Evolutionary conservation across 2,113 vertebrate genomes (phyloP).

Genomic region (Leptodactylus fuscus): DNA sequence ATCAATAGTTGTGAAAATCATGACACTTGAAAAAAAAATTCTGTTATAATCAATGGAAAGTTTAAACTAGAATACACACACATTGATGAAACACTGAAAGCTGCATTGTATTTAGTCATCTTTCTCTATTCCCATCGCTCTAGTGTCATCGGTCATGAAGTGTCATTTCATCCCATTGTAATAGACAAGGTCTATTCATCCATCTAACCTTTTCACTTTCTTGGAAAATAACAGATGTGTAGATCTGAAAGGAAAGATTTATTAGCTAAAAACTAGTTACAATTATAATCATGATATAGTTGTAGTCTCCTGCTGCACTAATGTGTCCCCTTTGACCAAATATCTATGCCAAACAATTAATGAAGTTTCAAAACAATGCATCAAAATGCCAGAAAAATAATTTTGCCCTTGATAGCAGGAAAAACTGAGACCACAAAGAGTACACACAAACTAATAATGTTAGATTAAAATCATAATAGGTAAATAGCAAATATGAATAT

Average conservation of each 20-base stretch:
- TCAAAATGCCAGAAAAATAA: conserved; percentile 40
- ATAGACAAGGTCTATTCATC: conserved; percentile 57
- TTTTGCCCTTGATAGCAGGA: conserved; percentile 11
- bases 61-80: conserved; percentile 32
- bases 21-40: conserved; percentile 27
- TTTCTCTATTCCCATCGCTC: conserved; percentile 41
- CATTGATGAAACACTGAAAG: conserved; percentile 53
- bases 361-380: conserved; percentile 53
- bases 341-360: conserved; percentile 52
- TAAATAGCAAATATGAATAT: neutral
- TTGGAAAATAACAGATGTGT: conserved; percentile 51
- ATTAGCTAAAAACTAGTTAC: conserved; percentile 52
- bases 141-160: conserved; percentile 47
- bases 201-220: conserved; percentile 57
- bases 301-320: conserved; percentile 41
- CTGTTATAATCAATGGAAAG: conserved; percentile 40
- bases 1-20: conserved; percentile 15
- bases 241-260: conserved; percentile 49
- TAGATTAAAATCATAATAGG: neutral
- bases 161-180: conserved; percentile 54
- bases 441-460: neutral
- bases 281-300: conserved; percentile 57
- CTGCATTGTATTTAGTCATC: conserved; percentile 50
- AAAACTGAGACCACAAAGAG: neutral
- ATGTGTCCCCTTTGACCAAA: conserved; percentile 42